phyloP scores from a whole-genome alignment of 2,113 vertebrate genomes.

The Gallinago paraguaiae region DNA sequence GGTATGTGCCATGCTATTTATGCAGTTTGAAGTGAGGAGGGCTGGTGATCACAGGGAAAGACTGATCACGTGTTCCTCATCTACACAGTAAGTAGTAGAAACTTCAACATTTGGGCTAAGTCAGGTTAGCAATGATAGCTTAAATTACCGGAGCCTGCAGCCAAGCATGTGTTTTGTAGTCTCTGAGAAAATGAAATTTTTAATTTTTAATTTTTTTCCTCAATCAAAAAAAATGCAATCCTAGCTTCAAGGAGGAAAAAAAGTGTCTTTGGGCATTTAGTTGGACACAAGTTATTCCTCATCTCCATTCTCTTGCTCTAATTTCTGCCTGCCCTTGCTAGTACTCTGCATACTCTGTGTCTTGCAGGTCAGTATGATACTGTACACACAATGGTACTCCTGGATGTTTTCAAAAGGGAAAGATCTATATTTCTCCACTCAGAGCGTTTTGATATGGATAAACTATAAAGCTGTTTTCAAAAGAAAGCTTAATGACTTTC shows the following conservation, averaged over 20 bases:
- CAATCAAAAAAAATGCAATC: neutral
- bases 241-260: neutral
- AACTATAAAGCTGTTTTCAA: neutral
- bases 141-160: neutral
- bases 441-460: neutral
- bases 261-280: neutral
- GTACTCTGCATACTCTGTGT: neutral
- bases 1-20: conserved; percentile 45
- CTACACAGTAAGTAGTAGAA: neutral
- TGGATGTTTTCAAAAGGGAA: neutral
- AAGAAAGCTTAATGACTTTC: neutral
- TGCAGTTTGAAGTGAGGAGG: neutral
- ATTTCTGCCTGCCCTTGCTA: neutral
- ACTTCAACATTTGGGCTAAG: neutral
- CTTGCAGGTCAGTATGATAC: neutral
- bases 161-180: neutral
- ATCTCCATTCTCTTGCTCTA: neutral
- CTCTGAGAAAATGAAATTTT: neutral
- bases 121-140: neutral
- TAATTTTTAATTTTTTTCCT: too few species aligned
- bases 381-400: neutral
- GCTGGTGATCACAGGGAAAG: neutral
- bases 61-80: neutral
- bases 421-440: neutral
- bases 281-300: neutral